phyloP scores from a whole-genome alignment of 2,113 vertebrate species.

The Hiodon alosoides region DNA sequence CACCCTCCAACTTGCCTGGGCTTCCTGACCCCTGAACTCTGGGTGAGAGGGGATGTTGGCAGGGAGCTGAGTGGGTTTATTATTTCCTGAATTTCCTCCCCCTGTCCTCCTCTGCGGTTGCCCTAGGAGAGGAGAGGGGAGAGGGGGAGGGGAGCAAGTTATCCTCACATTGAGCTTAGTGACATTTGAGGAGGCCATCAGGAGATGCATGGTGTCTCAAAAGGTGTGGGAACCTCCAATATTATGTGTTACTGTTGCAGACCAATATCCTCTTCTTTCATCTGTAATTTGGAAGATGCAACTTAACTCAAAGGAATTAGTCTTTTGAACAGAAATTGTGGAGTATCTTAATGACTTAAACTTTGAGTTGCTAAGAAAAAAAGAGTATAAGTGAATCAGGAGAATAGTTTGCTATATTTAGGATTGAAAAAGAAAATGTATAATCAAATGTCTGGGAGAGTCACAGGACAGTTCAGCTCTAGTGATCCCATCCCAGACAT shows the following conservation, averaged over 20 bases:
- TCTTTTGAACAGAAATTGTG: too few species aligned
- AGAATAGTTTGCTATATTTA: too few species aligned
- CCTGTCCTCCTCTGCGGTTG: constrained; percentile 48
- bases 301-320: too few species aligned
- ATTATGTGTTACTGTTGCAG: too few species aligned
- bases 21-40: constrained; percentile 70
- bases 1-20: constrained; percentile 52
- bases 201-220: not conserved
- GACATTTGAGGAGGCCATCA: not conserved
- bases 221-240: too few species aligned
- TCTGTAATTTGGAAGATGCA: too few species aligned
- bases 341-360: too few species aligned
- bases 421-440: too few species aligned
- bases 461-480: constrained; percentile 21
- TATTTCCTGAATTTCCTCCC: constrained; percentile 84
- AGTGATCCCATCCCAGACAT: constrained; percentile 20
- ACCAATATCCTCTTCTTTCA: too few species aligned
- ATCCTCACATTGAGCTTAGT: not conserved
- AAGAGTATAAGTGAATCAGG: too few species aligned
- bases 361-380: too few species aligned
- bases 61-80: constrained; percentile 86
- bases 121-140: constrained; percentile 5
- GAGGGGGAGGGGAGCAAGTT: not conserved
- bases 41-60: constrained; percentile 70
- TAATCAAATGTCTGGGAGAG: not conserved